Base-by-base conservation (phyloP, 2,113 vertebrate genomes). In the Ochotona curzoniae region DNA sequence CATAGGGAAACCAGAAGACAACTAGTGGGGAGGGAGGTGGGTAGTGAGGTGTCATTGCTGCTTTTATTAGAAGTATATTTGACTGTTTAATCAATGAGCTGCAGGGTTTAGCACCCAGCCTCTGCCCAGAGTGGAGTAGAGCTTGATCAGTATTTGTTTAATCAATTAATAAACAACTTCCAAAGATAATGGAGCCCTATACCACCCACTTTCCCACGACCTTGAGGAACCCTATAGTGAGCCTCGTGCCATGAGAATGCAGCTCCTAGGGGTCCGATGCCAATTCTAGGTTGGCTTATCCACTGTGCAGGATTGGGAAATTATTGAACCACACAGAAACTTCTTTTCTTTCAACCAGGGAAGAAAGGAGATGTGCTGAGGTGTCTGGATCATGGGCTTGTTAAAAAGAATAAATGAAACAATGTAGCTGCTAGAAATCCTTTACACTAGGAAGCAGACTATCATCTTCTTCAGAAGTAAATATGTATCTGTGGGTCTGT, bases 401-500 rank as follows among this genome's bases (percentile, higher is more conserved):
- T 30, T 80, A 10, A 51, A 30, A 75, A 84, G n/a, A 69, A 54
- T 13, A 64, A 76, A 60, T 90, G 79, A 89, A 95, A 85, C 74
- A 78, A 75, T 26, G 64, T 86, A 95, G 67, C 67, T 76, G 75
- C 70, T 51, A 88, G 64, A 86, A 81, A 80, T 57, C 66, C 78
- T 80, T 80, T 76, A 30, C 9, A 35, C 9, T 76, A 47, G 51
- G 61, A 95, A 49, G 82, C 78, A 90, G 38, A 64, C 18, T 61
- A n/a, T 83, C 9, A 70, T 85, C 74, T 69, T 84, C 60, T 93
- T 93, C 86, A 90, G 85, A 94, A 88, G 25, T 32, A 47, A 88
- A 28, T 32, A 47, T 64, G 14, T 60, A 23, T 81, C 51, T 93
- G 81, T 44, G 38, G 38, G 38, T 44, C 38, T 44, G 23, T 26